Percentiles rank a stretch among this genome's conserved stretches.
Evolutionary conservation across 2,113 vertebrate genomes (phyloP).

Genomic region (Paradoxurus hermaphroditus): DNA sequence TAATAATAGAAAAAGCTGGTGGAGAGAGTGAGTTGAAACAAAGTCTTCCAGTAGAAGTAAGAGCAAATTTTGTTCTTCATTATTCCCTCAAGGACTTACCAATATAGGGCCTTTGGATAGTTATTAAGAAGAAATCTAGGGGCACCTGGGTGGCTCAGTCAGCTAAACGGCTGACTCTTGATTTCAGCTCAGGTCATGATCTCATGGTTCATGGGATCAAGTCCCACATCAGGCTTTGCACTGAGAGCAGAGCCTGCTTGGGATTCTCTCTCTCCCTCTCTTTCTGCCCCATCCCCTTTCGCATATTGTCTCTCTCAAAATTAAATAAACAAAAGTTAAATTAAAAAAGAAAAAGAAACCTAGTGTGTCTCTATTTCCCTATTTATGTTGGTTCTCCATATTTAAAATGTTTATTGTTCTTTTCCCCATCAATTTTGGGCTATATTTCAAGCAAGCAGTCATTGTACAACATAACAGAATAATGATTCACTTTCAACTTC

Average conservation of each 20-base stretch:
- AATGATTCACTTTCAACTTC: conserved; percentile 16
- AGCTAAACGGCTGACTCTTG: no score
- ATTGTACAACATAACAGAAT: background rate
- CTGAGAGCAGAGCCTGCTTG: no score
- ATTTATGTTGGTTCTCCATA: background rate
- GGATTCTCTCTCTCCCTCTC: no score
- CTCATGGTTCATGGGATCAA: no score
- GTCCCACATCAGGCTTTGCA: no score
- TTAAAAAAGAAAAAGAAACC: background rate
- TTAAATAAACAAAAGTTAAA: no score
- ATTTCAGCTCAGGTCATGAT: no score
- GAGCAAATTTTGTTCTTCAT: background rate
- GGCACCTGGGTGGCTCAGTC: no score
- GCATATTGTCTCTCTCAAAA: no score
- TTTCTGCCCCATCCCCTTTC: no score
- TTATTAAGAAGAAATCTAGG: background rate
- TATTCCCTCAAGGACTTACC: background rate
- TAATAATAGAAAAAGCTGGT: background rate
- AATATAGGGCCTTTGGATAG: background rate
- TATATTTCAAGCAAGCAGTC: background rate
- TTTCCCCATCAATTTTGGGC: background rate
- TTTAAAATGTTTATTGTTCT: background rate
- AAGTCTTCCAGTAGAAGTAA: background rate
- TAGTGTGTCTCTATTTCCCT: background rate
- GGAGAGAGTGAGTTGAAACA: background rate